Percentiles rank a stretch among this genome's conserved stretches.
Evolutionary conservation across 2,797 vertebrate genomes (phyloP).

Genomic region (Cirrhinus molitorella): DNA sequence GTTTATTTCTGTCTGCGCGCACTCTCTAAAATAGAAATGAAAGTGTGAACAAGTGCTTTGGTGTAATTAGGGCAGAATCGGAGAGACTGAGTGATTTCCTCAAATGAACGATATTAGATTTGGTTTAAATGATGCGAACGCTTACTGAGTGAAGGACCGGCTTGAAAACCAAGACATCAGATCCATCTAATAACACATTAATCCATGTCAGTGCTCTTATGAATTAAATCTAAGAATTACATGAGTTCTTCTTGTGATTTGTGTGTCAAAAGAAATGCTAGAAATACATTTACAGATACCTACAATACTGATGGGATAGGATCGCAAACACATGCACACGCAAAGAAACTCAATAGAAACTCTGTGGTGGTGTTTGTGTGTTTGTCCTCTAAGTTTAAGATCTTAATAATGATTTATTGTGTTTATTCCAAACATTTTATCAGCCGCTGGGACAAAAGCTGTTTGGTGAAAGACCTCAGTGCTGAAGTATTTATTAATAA

Average conservation of each 20-base stretch:
- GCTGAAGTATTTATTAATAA: slow-evolving; percentile 43
- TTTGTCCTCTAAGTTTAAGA: slow-evolving; percentile 20
- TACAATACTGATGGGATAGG: neutral
- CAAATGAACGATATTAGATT: neutral
- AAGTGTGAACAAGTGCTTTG: neutral
- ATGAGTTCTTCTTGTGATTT: neutral
- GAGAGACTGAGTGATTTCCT: slow-evolving; percentile 15
- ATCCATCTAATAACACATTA: slow-evolving; percentile 11
- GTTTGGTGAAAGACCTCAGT: neutral
- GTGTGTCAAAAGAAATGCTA: neutral
- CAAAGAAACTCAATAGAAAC: neutral
- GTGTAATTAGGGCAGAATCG: slow-evolving; percentile 32
- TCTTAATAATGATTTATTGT: slow-evolving; percentile 32
- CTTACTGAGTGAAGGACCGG: slow-evolving; percentile 1
- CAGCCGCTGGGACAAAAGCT: neutral
- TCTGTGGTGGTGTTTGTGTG: neutral
- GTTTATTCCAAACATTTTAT: slow-evolving; percentile 30
- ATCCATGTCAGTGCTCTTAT: slow-evolving; percentile 4
- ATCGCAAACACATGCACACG: neutral
- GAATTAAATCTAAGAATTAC: neutral
- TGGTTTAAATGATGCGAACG: slow-evolving; percentile 8
- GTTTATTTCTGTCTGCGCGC: neutral
- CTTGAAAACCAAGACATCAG: neutral
- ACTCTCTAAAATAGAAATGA: neutral
- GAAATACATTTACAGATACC: neutral